phyloP scores from a whole-genome alignment of 2,888 invertebrate species.

The Tinea trinotella region DNA sequence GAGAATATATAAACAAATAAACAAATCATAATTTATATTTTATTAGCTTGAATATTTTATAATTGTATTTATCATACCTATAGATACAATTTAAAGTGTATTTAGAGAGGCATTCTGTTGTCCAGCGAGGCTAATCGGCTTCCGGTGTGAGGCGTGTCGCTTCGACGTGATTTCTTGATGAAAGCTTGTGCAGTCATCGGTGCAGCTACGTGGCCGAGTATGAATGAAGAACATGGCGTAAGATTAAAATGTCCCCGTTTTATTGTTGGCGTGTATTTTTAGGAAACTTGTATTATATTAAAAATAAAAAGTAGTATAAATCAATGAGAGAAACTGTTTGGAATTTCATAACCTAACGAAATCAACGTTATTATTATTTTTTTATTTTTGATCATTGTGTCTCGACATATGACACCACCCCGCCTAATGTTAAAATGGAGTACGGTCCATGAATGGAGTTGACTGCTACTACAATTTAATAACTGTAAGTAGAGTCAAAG shows the following conservation, averaged over 20 bases:
- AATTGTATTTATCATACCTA: constrained; percentile 4
- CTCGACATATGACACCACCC: too few relatives aligned
- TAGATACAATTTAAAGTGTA: constrained; percentile 15
- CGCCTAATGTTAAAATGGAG: too few relatives aligned
- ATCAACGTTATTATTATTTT: too few relatives aligned
- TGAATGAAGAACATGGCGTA: constrained; percentile 13
- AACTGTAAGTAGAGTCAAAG: too few relatives aligned
- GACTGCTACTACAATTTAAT: too few relatives aligned
- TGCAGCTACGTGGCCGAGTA: constrained; percentile 2
- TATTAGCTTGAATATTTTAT: constrained; percentile 29
- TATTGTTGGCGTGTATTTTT: not conserved
- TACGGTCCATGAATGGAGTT: too few relatives aligned
- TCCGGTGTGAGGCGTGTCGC: constrained; percentile 42
- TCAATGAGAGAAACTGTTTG: too few relatives aligned
- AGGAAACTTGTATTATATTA: not conserved
- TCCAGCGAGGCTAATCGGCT: constrained; percentile 40
- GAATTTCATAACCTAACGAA: too few relatives aligned
- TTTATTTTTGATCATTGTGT: too few relatives aligned
- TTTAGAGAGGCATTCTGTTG: constrained; percentile 5
- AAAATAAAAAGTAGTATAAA: too few relatives aligned
- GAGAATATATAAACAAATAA: too few relatives aligned
- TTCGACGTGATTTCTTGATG: constrained; percentile 67
- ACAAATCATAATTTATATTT: too few relatives aligned
- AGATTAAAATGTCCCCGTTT: not conserved
- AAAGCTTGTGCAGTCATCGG: constrained; percentile 53